These are phyloP conservation scores for Styela clava DNA, from an alignment of 23 tunicate species.

Conservation along the genomic window DNA sequence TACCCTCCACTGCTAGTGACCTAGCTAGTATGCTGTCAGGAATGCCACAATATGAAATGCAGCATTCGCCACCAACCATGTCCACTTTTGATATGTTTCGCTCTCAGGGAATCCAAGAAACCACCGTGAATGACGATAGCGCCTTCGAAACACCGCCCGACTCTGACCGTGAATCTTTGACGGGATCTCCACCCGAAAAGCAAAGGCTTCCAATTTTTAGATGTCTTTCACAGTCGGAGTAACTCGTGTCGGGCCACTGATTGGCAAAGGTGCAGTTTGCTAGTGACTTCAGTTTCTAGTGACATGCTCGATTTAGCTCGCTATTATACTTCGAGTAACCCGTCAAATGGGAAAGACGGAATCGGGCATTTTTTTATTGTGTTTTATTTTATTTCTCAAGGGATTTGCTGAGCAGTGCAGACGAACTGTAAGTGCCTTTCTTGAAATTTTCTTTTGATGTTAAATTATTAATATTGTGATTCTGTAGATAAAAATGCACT, in stretches of 20 bases:
- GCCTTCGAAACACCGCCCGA: constrained; percentile 74
- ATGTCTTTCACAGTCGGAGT: constrained; percentile 70
- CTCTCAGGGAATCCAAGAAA: constrained; percentile 26
- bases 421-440: constrained; percentile 37
- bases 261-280: constrained; percentile 22
- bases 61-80: constrained; percentile 34
- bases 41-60: constrained; percentile 9
- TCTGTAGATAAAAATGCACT: constrained; percentile 34
- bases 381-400: constrained; percentile 22
- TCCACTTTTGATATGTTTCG: constrained; percentile 33
- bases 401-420: constrained; percentile 30
- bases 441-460: constrained; percentile 19
- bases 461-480: constrained; percentile 35
- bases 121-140: constrained; percentile 48
- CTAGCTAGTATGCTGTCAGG: too few relatives aligned
- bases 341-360: neutral
- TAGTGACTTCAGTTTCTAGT: neutral
- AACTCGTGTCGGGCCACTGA: constrained; percentile 14
- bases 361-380: constrained; percentile 1
- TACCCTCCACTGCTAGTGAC: neutral
- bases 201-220: constrained; percentile 82
- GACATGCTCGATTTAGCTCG: neutral
- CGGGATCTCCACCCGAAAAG: constrained; percentile 55
- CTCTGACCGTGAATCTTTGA: constrained; percentile 75
- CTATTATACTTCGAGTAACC: neutral